A percentile compares a stretch with the other conserved stretches of the same genome.
Conservation (phyloP, 2,797 vertebrate genomes). For the Acomys russatus region DNA sequence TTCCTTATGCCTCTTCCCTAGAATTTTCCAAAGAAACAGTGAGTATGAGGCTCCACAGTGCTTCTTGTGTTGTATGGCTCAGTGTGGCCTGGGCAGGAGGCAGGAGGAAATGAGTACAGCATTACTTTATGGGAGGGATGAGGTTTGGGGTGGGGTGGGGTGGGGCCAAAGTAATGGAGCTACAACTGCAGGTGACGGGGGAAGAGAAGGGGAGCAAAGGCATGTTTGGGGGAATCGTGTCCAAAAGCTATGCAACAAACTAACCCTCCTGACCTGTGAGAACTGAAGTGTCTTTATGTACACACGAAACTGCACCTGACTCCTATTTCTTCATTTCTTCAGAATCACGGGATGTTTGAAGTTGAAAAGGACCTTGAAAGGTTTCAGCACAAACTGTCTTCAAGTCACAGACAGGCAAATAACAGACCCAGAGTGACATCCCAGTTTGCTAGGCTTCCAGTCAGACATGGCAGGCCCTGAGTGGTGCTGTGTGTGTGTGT, state of each 20-base stretch:
- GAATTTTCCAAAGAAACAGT: not conserved
- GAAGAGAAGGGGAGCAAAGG: not conserved
- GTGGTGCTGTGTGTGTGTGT: not conserved
- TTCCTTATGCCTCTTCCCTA: not conserved
- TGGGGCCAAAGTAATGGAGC: not conserved
- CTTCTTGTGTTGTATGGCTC: rapidly evolving
- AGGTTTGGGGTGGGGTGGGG: too few relatives aligned
- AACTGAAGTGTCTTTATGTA: not conserved
- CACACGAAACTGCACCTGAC: not conserved
- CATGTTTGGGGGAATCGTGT: not conserved
- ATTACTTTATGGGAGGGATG: not conserved
- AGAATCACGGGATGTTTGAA: not conserved
- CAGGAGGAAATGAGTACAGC: not conserved
- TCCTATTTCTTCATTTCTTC: not conserved
- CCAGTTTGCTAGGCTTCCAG: not conserved
- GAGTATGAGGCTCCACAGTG: not conserved
- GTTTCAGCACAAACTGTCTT: not conserved
- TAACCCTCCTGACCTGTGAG: not conserved
- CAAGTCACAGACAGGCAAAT: not conserved
- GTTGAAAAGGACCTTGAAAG: not conserved
- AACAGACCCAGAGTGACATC: not conserved
- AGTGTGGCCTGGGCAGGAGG: not conserved
- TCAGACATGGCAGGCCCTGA: not conserved
- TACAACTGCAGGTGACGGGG: rapidly evolving
- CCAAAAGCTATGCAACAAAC: not conserved